Conservation (phyloP, 2,888 invertebrate species). For the Campaea margaritaria region DNA sequence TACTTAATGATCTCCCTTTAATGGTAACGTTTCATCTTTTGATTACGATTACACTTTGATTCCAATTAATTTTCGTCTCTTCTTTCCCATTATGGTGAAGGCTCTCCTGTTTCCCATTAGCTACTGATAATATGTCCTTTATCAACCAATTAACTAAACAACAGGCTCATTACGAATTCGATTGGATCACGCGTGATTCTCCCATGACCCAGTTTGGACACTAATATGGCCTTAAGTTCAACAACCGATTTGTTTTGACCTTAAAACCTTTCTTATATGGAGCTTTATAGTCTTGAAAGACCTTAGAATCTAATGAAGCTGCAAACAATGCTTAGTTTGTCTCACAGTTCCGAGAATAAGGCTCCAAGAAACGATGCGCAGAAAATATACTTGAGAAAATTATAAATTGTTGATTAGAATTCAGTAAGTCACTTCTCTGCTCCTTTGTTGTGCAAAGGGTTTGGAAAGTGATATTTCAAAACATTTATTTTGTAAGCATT, state of each 20-base stretch:
- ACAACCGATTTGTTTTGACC: slow-evolving; percentile 45
- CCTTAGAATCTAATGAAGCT: slow-evolving; percentile 1
- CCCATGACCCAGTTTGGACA: slow-evolving; percentile 72
- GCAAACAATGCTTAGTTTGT: background rate
- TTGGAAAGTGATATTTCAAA: too few species aligned
- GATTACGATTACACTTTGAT: too few species aligned
- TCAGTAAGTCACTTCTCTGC: too few species aligned
- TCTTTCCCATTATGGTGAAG: slow-evolving; percentile 11
- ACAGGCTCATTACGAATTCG: slow-evolving; percentile 60
- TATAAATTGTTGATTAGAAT: too few species aligned
- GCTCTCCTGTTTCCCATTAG: slow-evolving; percentile 51
- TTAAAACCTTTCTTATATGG: slow-evolving; percentile 31
- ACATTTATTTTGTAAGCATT: too few species aligned
- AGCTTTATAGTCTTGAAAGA: slow-evolving; percentile 12
- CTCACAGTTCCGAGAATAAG: background rate
- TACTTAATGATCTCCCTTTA: too few species aligned
- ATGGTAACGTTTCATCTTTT: too few species aligned
- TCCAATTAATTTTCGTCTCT: too few species aligned
- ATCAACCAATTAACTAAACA: slow-evolving; percentile 57
- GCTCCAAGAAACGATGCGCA: too few species aligned
- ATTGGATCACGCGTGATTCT: slow-evolving; percentile 61
- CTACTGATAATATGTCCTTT: slow-evolving; percentile 62
- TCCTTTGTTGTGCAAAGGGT: too few species aligned
- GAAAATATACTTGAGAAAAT: too few species aligned
- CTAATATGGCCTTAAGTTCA: slow-evolving; percentile 58